Conservation (phyloP, 2,797 vertebrate species). For the Tragelaphus eurycerus region DNA sequence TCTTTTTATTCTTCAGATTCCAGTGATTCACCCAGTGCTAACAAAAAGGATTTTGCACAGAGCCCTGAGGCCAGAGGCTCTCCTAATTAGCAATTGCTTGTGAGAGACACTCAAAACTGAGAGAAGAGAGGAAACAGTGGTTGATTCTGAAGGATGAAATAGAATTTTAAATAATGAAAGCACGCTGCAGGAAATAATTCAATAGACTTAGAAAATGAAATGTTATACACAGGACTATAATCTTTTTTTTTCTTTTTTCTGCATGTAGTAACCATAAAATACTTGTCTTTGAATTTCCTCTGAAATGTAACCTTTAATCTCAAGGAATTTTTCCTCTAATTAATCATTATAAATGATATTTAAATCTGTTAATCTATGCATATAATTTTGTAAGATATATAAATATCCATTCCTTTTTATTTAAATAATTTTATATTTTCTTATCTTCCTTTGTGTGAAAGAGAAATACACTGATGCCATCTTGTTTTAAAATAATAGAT, state of each 20-base stretch:
- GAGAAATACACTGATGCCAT: not conserved
- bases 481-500: not conserved
- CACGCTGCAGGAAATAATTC: not conserved
- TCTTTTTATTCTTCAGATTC: not conserved
- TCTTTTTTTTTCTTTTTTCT: not conserved
- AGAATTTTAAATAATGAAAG: not conserved
- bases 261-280: not conserved
- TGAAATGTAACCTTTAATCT: not conserved
- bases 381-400: not conserved
- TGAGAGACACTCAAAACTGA: not conserved
- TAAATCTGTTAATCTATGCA: not conserved
- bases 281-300: not conserved
- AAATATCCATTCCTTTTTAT: not conserved
- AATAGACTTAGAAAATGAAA: not conserved
- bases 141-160: not conserved
- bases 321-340: not conserved
- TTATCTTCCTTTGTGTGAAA: not conserved
- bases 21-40: not conserved
- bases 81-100: not conserved
- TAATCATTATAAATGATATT: not conserved
- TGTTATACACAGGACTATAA: not conserved
- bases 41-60: not conserved
- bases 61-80: not conserved
- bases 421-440: not conserved
- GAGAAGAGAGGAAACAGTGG: not conserved